Evolutionary conservation across 2,888 invertebrate species (phyloP).

Genomic region (Euzophera pinguis): DNA sequence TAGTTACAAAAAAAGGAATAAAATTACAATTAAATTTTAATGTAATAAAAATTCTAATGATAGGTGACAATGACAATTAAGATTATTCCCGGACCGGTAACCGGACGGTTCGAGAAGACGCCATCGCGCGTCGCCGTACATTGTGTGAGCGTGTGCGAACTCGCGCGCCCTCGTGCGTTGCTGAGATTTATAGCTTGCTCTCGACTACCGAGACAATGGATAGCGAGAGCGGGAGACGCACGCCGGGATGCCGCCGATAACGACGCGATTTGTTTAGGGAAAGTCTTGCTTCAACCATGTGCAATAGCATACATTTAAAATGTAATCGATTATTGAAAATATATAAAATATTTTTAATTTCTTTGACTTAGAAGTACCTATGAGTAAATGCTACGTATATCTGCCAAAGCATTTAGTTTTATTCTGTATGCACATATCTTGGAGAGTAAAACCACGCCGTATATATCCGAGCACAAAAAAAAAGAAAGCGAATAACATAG

Average conservation of each 20-base stretch:
- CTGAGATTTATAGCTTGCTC: slow-evolving; percentile 25
- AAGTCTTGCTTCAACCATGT: not conserved
- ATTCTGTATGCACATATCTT: too few relatives aligned
- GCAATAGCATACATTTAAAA: not conserved
- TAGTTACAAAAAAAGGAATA: too few relatives aligned
- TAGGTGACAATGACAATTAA: too few relatives aligned
- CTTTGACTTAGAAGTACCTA: too few relatives aligned
- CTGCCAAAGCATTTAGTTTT: too few relatives aligned
- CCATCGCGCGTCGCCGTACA: not conserved
- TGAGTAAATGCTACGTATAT: too few relatives aligned
- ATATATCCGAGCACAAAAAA: too few relatives aligned
- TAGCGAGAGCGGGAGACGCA: not conserved
- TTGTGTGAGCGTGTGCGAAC: not conserved
- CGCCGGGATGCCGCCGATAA: not conserved
- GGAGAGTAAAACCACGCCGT: too few relatives aligned
- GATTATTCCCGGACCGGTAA: not conserved
- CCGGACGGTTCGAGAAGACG: not conserved
- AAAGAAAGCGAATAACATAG: too few relatives aligned
- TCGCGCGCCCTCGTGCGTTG: slow-evolving; percentile 23
- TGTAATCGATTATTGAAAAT: not conserved
- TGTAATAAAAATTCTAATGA: too few relatives aligned
- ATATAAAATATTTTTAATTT: too few relatives aligned
- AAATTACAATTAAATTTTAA: too few relatives aligned
- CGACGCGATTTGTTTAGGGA: not conserved
- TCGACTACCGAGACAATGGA: not conserved